Evolutionary conservation across 2,797 vertebrate genomes (phyloP).

Genomic region (Premnoplex brunnescens): DNA sequence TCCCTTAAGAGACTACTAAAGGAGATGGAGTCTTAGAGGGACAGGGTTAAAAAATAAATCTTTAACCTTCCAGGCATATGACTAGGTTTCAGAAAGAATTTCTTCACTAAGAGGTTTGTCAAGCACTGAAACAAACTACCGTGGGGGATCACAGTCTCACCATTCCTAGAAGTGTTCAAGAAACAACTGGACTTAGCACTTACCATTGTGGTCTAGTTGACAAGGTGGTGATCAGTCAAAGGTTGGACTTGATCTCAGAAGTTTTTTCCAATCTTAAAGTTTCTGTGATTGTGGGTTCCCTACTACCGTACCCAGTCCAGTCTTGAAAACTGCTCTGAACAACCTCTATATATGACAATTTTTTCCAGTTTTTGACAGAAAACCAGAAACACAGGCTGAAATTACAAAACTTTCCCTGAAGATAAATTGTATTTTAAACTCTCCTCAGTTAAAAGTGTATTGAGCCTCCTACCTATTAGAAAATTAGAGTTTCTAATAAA

Average conservation of each 20-base stretch:
- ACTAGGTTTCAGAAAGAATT: background rate
- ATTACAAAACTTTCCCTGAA: background rate
- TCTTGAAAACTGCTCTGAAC: background rate
- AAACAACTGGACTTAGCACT: background rate
- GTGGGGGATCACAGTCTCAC: no score
- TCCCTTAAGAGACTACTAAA: background rate
- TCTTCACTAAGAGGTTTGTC: background rate
- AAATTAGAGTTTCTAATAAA: background rate
- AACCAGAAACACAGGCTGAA: background rate
- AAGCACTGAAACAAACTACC: background rate
- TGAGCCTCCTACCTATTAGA: accelerated
- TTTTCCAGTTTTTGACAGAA: background rate
- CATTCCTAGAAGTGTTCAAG: background rate
- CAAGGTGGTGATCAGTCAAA: background rate
- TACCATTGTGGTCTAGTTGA: background rate
- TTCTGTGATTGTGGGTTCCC: background rate
- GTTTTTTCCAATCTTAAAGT: background rate
- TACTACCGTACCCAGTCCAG: background rate
- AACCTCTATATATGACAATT: background rate
- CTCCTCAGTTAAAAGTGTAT: background rate
- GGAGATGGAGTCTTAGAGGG: background rate
- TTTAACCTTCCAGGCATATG: background rate
- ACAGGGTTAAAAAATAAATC: background rate
- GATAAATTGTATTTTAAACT: background rate
- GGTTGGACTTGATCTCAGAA: background rate